Evolutionary conservation across 2,797 vertebrate genomes (phyloP).

Genomic region (Falco novaeseelandiae): DNA sequence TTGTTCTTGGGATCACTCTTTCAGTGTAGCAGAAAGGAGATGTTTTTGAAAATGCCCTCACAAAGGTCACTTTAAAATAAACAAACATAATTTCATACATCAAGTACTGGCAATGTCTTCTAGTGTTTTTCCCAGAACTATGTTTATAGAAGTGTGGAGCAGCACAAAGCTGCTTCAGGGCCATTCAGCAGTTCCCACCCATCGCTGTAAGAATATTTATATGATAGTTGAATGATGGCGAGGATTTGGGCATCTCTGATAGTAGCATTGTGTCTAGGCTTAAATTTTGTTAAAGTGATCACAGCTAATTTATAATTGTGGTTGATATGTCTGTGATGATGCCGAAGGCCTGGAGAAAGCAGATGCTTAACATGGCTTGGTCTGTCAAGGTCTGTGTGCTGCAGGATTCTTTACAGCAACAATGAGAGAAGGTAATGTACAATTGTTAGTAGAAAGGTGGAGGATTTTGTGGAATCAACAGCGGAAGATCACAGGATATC

Average conservation of each 20-base stretch:
- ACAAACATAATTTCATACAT: not conserved
- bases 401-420: not conserved
- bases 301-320: not conserved
- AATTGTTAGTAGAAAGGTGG: not conserved
- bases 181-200: not conserved
- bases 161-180: not conserved
- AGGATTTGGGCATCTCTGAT: not conserved
- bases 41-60: not conserved
- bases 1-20: not conserved
- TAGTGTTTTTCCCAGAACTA: not conserved
- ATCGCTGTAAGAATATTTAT: not conserved
- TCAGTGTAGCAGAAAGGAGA: not conserved
- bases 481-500: not conserved
- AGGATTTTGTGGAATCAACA: not conserved
- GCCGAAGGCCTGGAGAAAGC: not conserved
- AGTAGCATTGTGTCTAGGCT: not conserved
- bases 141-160: not conserved
- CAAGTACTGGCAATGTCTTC: not conserved
- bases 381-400: not conserved
- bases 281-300: not conserved
- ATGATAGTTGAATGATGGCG: not conserved
- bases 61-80: not conserved
- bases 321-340: not conserved
- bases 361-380: not conserved
- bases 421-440: not conserved